A percentile compares a stretch with the other conserved stretches of the same genome.
Conservation (phyloP, 2,888 invertebrate species). For the Cyclophora punctaria region DNA sequence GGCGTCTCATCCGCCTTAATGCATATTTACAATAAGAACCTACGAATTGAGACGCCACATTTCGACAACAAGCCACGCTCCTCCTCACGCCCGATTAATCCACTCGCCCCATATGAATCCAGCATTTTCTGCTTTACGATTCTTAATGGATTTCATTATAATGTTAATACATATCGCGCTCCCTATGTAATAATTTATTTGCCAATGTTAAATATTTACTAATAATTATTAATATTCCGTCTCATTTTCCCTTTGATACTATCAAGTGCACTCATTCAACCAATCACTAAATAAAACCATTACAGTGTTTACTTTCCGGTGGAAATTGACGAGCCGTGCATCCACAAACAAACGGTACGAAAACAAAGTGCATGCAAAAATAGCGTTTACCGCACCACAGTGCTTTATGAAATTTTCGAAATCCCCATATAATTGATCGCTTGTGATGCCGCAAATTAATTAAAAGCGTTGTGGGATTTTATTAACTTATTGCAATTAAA, state of each 20-base stretch:
- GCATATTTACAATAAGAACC: slow-evolving; percentile 57
- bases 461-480: slow-evolving; percentile 59
- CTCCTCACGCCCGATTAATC: slow-evolving; percentile 43
- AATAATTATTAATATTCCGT: background rate
- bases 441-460: slow-evolving; percentile 64
- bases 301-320: slow-evolving; percentile 33
- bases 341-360: slow-evolving; percentile 35
- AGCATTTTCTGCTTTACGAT: slow-evolving; percentile 34
- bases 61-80: slow-evolving; percentile 33
- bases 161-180: background rate
- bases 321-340: slow-evolving; percentile 26
- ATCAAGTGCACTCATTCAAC: slow-evolving; percentile 24
- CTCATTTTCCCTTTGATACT: slow-evolving; percentile 13
- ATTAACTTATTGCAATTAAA: slow-evolving; percentile 71
- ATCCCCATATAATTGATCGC: slow-evolving; percentile 58
- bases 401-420: slow-evolving; percentile 52
- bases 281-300: slow-evolving; percentile 35
- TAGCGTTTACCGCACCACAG: slow-evolving; percentile 34
- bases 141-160: slow-evolving; percentile 26
- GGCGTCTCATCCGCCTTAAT: slow-evolving; percentile 49
- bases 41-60: slow-evolving; percentile 30
- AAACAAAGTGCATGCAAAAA: slow-evolving; percentile 37
- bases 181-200: slow-evolving; percentile 2
- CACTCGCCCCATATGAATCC: slow-evolving; percentile 28
- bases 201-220: slow-evolving; percentile 1